phyloP scores from a whole-genome alignment of 2,888 invertebrate species.

The Ceraclea dissimilis region DNA sequence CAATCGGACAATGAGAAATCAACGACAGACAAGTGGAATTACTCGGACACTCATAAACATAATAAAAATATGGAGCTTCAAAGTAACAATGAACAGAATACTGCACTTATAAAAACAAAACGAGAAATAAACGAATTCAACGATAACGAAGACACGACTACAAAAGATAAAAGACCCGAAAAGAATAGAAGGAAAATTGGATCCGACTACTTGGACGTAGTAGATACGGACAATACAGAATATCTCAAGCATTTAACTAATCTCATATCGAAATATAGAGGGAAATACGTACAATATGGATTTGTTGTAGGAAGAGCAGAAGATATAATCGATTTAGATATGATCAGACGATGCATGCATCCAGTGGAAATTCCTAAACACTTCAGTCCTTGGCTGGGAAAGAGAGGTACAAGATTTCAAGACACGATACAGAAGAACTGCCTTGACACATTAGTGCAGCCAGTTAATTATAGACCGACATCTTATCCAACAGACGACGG shows the following conservation, averaged over 20 bases:
- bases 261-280: neutral
- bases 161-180: constrained; percentile 1
- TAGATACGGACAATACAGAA: neutral
- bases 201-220: neutral
- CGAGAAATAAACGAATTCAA: neutral
- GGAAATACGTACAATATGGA: neutral
- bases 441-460: neutral
- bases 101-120: neutral
- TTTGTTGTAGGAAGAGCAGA: neutral
- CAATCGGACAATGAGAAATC: neutral
- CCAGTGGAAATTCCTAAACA: constrained; percentile 6
- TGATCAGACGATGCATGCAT: constrained; percentile 10
- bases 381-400: constrained; percentile 13
- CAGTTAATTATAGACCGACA: neutral
- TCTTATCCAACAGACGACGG: neutral
- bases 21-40: neutral
- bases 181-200: neutral
- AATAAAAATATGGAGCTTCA: neutral
- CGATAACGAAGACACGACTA: neutral
- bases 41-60: neutral
- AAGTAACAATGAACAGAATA: neutral
- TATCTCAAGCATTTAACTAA: neutral
- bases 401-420: neutral
- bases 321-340: constrained; percentile 1
- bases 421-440: constrained; percentile 7